Evolutionary conservation across 2,888 invertebrate species (phyloP), one percentile per base, ranked within the genome.

Genomic region (Deilephila elpenor): DNA sequence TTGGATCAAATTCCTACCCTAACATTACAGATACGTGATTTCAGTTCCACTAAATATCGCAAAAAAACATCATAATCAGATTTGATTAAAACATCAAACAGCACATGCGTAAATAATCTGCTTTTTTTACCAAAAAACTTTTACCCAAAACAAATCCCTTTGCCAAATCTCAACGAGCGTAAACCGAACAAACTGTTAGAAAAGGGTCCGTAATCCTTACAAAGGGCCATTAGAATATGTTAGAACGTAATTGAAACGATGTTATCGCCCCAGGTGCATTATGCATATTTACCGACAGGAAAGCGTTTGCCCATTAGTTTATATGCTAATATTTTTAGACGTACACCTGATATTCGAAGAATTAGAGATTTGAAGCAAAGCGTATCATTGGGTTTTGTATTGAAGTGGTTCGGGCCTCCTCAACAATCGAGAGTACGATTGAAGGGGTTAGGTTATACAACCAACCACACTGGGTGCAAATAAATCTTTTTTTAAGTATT

Each of bases 181-280:
- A 67, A 67, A 67, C 64, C 20, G 64, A 67, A 67, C 51, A 44
- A 32, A 67, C 25, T 17, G 17, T 67, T 67, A 67, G 67, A 67
- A 67, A 67, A 67, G 25, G 64, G 67, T 44, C 25, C 67, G 67
- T 67, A 67, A 67, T 67, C 67, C 67, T 19, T 34, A 20, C 20
- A 51, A 67, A 51, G 25, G 67, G 51, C 44, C 67, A 67, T 67
- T 67, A 67, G 67, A 67, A 67, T 67, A 67, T 67, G 17, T 67
- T 67, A 67, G 67, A 67, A 67, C 44, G 20, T 51, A 67, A 67
- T 37, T 51, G 67, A 25, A 44, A 20, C 20, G 67, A 71, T 71
- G 44, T 17, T 71, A 74, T 74, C 71, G 25, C 20, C 56, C n/a
- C 73, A 74, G 73, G 73, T 74, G 73, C 61, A 71, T 25, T 74